phyloP scores from a whole-genome alignment of 2,797 vertebrate species.

The Protonibea diacanthus region DNA sequence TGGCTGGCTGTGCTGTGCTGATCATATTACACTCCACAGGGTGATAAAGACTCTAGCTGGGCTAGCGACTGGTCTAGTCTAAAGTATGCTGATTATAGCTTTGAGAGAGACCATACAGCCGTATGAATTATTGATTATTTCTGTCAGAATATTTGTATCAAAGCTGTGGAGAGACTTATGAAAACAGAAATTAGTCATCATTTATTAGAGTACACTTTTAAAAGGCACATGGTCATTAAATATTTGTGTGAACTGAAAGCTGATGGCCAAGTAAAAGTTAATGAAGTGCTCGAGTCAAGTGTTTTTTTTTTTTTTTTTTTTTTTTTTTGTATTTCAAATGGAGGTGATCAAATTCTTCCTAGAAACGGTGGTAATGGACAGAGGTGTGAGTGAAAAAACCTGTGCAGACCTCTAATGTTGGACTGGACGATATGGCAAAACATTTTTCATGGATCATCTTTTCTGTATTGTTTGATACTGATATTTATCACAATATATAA shows the following conservation, averaged over 20 bases:
- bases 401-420: too few relatives aligned
- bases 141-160: constrained; percentile 36
- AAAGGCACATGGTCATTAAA: constrained; percentile 6
- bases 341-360: not conserved
- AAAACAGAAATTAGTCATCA: constrained; percentile 27
- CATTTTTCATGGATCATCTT: too few relatives aligned
- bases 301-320: too few relatives aligned
- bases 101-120: constrained; percentile 38
- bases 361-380: not conserved
- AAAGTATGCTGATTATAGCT: constrained; percentile 40
- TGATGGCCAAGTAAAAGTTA: not conserved
- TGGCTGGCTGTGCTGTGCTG: constrained; percentile 63
- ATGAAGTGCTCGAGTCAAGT: too few relatives aligned
- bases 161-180: constrained; percentile 24
- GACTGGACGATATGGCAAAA: too few relatives aligned
- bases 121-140: constrained; percentile 53
- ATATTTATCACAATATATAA: too few relatives aligned
- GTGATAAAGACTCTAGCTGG: constrained; percentile 62
- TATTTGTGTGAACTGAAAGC: not conserved
- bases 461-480: too few relatives aligned
- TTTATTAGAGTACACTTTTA: not conserved
- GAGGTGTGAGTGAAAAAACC: not conserved
- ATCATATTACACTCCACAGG: constrained; percentile 70
- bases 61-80: constrained; percentile 44
- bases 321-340: not conserved